Base-by-base conservation (phyloP, 1,140 invertebrate species). In the Ceratina calcarata region DNA sequence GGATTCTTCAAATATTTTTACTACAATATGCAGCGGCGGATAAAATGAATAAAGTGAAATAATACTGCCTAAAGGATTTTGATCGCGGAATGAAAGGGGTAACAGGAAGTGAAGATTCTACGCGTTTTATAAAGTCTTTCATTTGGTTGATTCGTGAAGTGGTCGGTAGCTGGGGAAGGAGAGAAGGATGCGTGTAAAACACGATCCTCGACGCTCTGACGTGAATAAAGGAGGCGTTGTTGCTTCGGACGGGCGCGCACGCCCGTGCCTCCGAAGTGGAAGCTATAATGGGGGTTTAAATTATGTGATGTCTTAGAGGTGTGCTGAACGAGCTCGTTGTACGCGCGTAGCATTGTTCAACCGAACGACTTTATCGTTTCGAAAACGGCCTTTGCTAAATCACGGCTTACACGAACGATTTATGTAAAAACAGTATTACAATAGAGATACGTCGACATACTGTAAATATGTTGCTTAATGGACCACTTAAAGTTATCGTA, bases 151-250 rank as follows among this genome's bases (percentile, higher is more conserved):
- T 58, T 58, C 55, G 18, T 18, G 69, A 60, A 71, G 55, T 71
- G 55, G 67, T 8, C 55, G 53, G 69, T 58, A 71, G 69, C 20
- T 8, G 1, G 22, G 8, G 22, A 22, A 12, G 65, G 27, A 70
- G 55, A 71, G 55, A 22, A 71, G 69, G 69, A 58, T 60, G 69
- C 55, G 69, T 71, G 69, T 71, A 71, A 71, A 71, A 71, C 69
- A 71, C 27, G 69, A 58, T 71, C 69, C 69, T 58, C 69, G 69
- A 58, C 55, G 69, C 32, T 71, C 32, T 58, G 69, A 71, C 55
- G 69, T 71, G 69, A 71, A 71, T 71, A 71, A 71, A 71, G 69
- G 55, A 71, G 69, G 69, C 69, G 69, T 71, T 71, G 69, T 71
- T 71, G 68, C 68, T 70, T 45, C 10, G 37, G 37, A 45, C 37